These are phyloP conservation scores for Pterobdella sp. DNA, from an alignment of 2,888 invertebrate genomes.

Conservation along the genomic window DNA sequence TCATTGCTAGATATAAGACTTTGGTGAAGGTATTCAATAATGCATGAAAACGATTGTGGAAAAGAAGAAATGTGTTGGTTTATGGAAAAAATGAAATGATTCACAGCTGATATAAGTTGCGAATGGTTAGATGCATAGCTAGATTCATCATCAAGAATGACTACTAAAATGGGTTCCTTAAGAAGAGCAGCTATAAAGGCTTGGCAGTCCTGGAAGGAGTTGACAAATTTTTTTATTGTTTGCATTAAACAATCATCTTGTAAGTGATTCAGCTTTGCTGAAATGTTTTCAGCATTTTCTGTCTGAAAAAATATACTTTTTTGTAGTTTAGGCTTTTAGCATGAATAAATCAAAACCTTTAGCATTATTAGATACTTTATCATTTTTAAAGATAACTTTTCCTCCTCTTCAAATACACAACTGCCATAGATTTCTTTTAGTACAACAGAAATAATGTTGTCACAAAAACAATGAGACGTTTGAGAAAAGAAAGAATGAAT, in stretches of 20 bases:
- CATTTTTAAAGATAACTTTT: conserved; percentile 52
- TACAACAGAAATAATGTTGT: conserved; percentile 36
- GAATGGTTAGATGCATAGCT: conserved; percentile 84
- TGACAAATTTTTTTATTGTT: background rate
- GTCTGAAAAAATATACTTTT: background rate
- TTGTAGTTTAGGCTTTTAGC: background rate
- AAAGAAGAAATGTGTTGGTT: conserved; percentile 1
- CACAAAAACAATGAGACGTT: conserved; percentile 42
- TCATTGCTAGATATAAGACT: background rate
- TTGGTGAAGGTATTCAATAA: background rate
- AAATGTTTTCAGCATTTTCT: background rate
- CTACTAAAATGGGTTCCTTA: conserved; percentile 78
- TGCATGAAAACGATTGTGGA: background rate
- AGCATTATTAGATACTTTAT: conserved; percentile 59
- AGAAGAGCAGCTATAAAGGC: conserved; percentile 83
- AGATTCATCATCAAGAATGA: conserved; percentile 81
- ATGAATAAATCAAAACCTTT: conserved; percentile 60
- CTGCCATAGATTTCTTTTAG: conserved; percentile 59
- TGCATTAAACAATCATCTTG: background rate
- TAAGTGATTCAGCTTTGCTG: background rate
- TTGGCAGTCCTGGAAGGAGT: background rate
- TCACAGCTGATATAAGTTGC: conserved; percentile 53
- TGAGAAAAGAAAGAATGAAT: conserved; percentile 59
- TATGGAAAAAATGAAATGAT: background rate
- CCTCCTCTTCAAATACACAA: conserved; percentile 68